phyloP scores from a whole-genome alignment of 30 jellyfish, hydroid and myxozoan species.

The Haliclystus octoradiatus region DNA sequence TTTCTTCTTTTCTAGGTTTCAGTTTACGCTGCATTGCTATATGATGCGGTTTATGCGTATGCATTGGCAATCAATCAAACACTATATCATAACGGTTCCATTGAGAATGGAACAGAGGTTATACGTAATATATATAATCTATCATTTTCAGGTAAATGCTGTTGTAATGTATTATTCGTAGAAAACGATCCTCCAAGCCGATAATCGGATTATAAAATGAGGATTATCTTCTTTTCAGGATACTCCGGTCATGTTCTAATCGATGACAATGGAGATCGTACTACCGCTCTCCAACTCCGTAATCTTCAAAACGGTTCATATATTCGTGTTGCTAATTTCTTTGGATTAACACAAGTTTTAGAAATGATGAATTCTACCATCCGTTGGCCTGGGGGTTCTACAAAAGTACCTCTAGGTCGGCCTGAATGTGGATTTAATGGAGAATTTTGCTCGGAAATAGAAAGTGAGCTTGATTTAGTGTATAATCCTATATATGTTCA shows the following conservation, averaged over 20 bases:
- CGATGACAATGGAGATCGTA: slow-evolving; percentile 69
- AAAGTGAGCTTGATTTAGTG: no score
- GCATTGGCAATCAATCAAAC: slow-evolving; percentile 71
- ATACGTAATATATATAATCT: slow-evolving; percentile 42
- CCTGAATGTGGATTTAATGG: slow-evolving; percentile 77
- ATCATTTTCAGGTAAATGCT: slow-evolving; percentile 40
- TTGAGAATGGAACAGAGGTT: slow-evolving; percentile 39
- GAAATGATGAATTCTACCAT: slow-evolving; percentile 36
- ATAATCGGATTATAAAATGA: background rate
- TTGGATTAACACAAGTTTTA: slow-evolving; percentile 23
- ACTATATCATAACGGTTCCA: slow-evolving; percentile 18
- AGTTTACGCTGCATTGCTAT: slow-evolving; percentile 62
- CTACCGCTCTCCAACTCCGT: slow-evolving; percentile 67
- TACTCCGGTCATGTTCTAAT: slow-evolving; percentile 80
- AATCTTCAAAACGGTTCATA: slow-evolving; percentile 49
- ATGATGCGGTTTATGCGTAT: slow-evolving; percentile 68
- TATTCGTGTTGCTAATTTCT: slow-evolving; percentile 62
- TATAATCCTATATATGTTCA: no score
- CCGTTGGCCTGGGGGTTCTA: slow-evolving; percentile 82
- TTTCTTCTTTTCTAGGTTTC: slow-evolving; percentile 36
- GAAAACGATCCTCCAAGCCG: no score
- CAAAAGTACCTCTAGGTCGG: slow-evolving; percentile 60
- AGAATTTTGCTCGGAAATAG: slow-evolving; percentile 55
- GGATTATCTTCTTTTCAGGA: slow-evolving; percentile 24
- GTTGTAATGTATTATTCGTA: background rate